These are phyloP conservation scores for Drosophila kanapiae DNA, from an alignment of 1,140 invertebrate genomes.

Conservation along the genomic window DNA sequence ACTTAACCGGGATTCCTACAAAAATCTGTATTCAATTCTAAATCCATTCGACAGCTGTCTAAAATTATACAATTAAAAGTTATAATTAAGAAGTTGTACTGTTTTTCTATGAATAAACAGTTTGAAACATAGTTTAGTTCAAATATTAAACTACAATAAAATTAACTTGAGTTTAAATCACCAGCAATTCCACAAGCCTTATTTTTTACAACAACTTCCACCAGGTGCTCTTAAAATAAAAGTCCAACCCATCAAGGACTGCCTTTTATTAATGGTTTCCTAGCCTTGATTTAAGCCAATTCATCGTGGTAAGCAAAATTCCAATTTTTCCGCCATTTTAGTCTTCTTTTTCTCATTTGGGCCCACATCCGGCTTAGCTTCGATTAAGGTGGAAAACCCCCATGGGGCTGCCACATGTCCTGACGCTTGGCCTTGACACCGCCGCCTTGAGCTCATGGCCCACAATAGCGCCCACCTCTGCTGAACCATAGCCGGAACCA, in stretches of 20 bases:
- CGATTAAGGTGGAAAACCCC: conserved; percentile 52
- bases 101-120: no score
- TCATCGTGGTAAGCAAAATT: conserved; percentile 21
- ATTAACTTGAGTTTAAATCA: no score
- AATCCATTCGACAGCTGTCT: no score
- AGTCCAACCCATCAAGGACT: neutral
- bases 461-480: conserved; percentile 14
- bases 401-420: conserved; percentile 43
- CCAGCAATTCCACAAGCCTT: accelerated
- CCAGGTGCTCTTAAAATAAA: neutral
- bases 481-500: conserved; percentile 8
- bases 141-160: no score
- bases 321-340: conserved; percentile 27
- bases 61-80: no score
- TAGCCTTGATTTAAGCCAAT: conserved; percentile 29
- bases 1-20: no score
- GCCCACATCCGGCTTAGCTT: conserved; percentile 49
- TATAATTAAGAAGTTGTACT: no score
- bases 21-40: no score
- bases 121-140: no score
- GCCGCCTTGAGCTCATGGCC: conserved; percentile 6
- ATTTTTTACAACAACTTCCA: neutral
- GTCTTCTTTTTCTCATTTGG: conserved; percentile 22
- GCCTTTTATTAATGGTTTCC: neutral
- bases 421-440: conserved; percentile 68